Evolutionary conservation across 2,797 vertebrate species (phyloP), one percentile per base, ranked within the genome.

Genomic region (Microchirus variegatus): DNA sequence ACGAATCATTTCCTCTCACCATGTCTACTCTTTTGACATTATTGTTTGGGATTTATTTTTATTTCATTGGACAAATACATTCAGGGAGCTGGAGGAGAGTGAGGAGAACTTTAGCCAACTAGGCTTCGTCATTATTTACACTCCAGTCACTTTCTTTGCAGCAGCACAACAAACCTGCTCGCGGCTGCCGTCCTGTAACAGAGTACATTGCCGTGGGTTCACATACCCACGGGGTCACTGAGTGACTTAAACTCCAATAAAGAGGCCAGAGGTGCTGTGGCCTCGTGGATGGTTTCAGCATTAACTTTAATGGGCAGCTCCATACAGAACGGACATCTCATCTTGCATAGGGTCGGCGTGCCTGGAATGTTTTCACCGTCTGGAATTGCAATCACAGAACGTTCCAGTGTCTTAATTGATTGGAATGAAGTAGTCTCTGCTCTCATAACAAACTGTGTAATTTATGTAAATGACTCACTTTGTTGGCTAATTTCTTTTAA

Each of bases 391-490:
- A 93, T 94, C 92, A 93, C 67, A 56, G 70, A 84, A 88, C 69
- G 90, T 91, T 90, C 87, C 87, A 90, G 82, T 69, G 79, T 89
- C 89, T 88, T 93, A 94, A 94, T 94, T 93, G 91, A 94, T 93
- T 91, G 89, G 75, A 88, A 92, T 91, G 89, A 89, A 91, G 90
- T 87, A 91, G 91, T 91, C 85, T 89, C 87, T 86, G 84, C 70
- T 75, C 78, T 81, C 51, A 11, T 94, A 94, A 94, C 89, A 81
- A 87, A 89, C 89, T 97, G 94, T 96, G 95, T 95, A 96, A 96
- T 97, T 93, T 96, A 97, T 96, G 95, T 92, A 96, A 96, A 96
- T 95, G 94, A 93, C 85, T 90, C 93, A 94, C 94, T 95, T 95
- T 94, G 90, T 95, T 91, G 87, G 85, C 83, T 93, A 92, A 93